These are phyloP conservation scores for Zoanthus sansibaricus DNA, from an alignment of 92 coral and sea anemone species.

Conservation along the genomic window DNA sequence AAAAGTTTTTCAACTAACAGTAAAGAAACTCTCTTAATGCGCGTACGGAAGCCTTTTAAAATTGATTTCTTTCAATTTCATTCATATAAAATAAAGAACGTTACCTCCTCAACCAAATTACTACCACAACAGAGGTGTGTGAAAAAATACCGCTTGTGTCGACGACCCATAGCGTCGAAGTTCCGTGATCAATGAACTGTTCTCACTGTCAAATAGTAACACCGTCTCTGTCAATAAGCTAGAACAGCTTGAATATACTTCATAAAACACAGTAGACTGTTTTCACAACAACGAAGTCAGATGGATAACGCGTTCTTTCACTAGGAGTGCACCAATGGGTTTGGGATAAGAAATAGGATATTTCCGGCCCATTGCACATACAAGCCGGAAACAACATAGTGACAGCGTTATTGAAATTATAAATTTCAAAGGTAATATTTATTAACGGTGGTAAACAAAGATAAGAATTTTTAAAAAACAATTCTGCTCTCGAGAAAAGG, in stretches of 20 bases:
- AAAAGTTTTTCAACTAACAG: not conserved
- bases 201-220: not conserved
- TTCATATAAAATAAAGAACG: not conserved
- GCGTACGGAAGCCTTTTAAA: too few species aligned
- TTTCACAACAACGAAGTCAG: not conserved
- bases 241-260: constrained; percentile 27
- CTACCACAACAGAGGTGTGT: constrained; percentile 36
- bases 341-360: constrained; percentile 5
- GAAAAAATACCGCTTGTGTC: constrained; percentile 35
- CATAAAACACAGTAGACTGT: not conserved
- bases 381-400: not conserved
- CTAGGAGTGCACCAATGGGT: constrained; percentile 3
- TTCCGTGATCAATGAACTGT: constrained; percentile 19
- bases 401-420: not conserved
- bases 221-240: constrained; percentile 5
- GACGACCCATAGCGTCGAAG: constrained; percentile 17
- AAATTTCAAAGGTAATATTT: not conserved
- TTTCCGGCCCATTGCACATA: constrained; percentile 3
- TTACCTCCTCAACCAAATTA: constrained; percentile 36
- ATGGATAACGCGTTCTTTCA: not conserved
- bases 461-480: not conserved
- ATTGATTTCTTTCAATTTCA: not conserved
- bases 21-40: not conserved
- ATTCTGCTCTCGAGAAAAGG: not conserved
- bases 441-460: not conserved